phyloP scores from a whole-genome alignment of 2,888 invertebrate genomes.

The Sialis lutaria region DNA sequence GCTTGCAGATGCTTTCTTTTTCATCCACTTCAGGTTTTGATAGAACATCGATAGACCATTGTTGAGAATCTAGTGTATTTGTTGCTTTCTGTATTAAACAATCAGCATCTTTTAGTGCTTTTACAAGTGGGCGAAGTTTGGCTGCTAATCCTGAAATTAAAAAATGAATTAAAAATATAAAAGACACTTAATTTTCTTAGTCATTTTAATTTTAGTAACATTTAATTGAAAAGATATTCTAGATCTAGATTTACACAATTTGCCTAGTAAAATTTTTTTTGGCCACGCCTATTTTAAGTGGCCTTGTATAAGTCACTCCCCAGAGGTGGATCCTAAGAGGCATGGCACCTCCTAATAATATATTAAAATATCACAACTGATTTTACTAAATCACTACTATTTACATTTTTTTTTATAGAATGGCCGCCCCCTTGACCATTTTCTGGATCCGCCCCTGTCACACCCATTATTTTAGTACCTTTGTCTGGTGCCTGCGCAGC shows the following conservation, averaged over 20 bases:
- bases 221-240: too few relatives aligned
- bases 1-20: conserved; percentile 32
- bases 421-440: too few relatives aligned
- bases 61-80: conserved; percentile 51
- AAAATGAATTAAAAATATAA: background rate
- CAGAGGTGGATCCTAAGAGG: background rate
- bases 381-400: background rate
- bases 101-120: conserved; percentile 64
- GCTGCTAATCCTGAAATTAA: conserved; percentile 34
- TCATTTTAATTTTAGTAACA: too few relatives aligned
- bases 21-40: conserved; percentile 19
- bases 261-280: too few relatives aligned
- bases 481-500: conserved; percentile 69
- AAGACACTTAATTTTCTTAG: background rate
- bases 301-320: too few relatives aligned
- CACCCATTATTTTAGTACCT: conserved; percentile 23
- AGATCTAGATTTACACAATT: too few relatives aligned
- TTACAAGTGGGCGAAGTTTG: conserved; percentile 62
- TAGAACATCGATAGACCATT: conserved; percentile 60
- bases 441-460: background rate
- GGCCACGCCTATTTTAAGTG: too few relatives aligned
- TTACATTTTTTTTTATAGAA: background rate
- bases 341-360: too few relatives aligned
- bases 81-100: conserved; percentile 63
- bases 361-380: too few relatives aligned